A percentile compares a stretch with the other conserved stretches of the same genome.
These are phyloP conservation scores for Acropternis orthonyx DNA, from an alignment of 2,797 vertebrate species.

Conservation along the genomic window DNA sequence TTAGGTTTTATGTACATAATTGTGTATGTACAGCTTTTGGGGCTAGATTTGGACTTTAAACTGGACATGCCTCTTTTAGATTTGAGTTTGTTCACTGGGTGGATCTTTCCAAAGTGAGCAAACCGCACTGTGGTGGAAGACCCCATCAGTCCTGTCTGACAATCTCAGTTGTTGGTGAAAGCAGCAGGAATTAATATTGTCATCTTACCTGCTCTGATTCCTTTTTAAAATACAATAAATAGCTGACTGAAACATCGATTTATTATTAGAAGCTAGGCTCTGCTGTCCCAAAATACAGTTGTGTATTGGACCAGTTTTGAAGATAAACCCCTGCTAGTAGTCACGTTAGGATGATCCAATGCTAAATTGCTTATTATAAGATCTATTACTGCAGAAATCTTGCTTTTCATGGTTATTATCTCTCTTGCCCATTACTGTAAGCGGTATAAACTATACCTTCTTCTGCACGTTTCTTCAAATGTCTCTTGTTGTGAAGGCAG, in stretches of 20 bases:
- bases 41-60: not conserved
- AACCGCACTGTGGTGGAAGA: not conserved
- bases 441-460: not conserved
- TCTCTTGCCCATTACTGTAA: not conserved
- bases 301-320: not conserved
- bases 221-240: not conserved
- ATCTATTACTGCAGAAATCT: not conserved
- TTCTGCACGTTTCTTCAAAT: not conserved
- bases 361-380: not conserved
- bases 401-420: not conserved
- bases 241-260: not conserved
- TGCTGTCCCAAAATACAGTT: not conserved
- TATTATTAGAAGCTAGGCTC: not conserved
- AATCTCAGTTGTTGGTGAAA: not conserved
- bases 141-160: not conserved
- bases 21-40: not conserved
- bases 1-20: not conserved
- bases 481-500: not conserved
- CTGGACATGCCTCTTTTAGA: not conserved
- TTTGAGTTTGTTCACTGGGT: not conserved
- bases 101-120: not conserved
- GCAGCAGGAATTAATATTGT: not conserved
- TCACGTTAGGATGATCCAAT: not conserved
- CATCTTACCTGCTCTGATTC: not conserved
- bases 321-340: not conserved